Percentiles rank a stretch among this genome's conserved stretches.
These are phyloP conservation scores for Anisognathus igniventris DNA, from an alignment of 2,797 vertebrate species.

Conservation along the genomic window DNA sequence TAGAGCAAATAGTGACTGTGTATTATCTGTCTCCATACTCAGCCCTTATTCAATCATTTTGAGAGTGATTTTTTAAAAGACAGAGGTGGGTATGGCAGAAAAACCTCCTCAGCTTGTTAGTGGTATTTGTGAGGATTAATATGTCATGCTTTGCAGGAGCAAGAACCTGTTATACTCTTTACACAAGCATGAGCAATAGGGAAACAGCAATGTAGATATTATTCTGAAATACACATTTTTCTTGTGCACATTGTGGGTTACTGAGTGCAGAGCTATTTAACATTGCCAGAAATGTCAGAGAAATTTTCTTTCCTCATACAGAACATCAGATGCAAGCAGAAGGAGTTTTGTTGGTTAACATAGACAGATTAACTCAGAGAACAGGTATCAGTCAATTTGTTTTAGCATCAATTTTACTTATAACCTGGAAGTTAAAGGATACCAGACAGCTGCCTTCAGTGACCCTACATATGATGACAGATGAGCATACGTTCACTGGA, in stretches of 20 bases:
- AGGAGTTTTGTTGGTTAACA: not conserved
- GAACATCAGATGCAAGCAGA: not conserved
- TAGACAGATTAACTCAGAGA: not conserved
- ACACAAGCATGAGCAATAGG: not conserved
- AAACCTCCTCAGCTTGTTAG: not conserved
- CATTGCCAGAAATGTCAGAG: not conserved
- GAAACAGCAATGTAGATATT: not conserved
- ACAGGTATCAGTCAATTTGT: rapidly evolving
- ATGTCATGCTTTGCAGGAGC: not conserved
- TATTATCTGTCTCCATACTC: not conserved
- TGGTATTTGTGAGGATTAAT: not conserved
- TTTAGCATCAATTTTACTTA: not conserved
- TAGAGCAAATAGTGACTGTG: not conserved
- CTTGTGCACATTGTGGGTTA: not conserved
- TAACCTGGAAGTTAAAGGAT: not conserved
- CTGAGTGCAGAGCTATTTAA: not conserved
- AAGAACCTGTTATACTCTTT: not conserved
- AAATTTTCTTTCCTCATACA: not conserved
- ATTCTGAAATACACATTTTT: not conserved
- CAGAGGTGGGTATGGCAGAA: not conserved
- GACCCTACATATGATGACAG: not conserved
- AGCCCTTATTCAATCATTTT: not conserved
- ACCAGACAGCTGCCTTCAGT: not conserved
- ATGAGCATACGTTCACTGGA: not conserved
- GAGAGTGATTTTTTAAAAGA: not conserved